Evolutionary conservation across 2,797 vertebrate species (phyloP).

Genomic region (Periophthalmus magnuspinnatus): DNA sequence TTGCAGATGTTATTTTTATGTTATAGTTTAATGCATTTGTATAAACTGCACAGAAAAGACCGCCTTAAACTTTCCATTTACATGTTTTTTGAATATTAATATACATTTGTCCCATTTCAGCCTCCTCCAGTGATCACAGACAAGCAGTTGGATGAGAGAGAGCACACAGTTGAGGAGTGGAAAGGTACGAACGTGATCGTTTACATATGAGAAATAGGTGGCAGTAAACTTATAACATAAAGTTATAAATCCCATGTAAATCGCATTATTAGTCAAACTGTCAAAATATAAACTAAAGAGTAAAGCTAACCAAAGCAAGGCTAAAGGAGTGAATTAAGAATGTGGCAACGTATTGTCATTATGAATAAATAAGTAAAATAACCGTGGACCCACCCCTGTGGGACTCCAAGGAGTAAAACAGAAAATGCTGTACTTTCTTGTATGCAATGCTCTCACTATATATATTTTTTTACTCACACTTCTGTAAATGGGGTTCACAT

Average conservation of each 20-base stretch:
- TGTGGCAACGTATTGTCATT: neutral
- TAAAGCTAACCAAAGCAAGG: neutral
- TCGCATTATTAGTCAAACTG: too few relatives aligned
- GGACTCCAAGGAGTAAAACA: neutral
- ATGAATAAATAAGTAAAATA: neutral
- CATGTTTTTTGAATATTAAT: neutral
- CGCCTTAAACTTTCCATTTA: neutral
- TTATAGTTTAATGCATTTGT: neutral
- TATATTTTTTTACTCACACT: neutral
- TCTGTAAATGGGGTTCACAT: neutral
- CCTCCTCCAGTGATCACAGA: slow-evolving; percentile 94
- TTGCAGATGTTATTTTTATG: neutral
- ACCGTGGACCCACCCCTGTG: neutral
- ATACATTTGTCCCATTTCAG: slow-evolving; percentile 63
- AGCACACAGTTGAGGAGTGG: slow-evolving; percentile 98
- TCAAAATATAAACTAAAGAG: neutral
- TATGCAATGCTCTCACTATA: neutral
- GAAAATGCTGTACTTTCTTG: neutral
- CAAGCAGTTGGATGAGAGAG: slow-evolving; percentile 94
- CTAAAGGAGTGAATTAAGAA: neutral
- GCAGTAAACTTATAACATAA: too few relatives aligned
- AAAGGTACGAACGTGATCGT: slow-evolving; percentile 84
- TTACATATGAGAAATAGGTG: neutral
- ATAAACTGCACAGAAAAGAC: neutral
- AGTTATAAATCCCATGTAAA: too few relatives aligned